Conservation (phyloP, 1,140 invertebrate species). For the Heliconius hermathena region DNA sequence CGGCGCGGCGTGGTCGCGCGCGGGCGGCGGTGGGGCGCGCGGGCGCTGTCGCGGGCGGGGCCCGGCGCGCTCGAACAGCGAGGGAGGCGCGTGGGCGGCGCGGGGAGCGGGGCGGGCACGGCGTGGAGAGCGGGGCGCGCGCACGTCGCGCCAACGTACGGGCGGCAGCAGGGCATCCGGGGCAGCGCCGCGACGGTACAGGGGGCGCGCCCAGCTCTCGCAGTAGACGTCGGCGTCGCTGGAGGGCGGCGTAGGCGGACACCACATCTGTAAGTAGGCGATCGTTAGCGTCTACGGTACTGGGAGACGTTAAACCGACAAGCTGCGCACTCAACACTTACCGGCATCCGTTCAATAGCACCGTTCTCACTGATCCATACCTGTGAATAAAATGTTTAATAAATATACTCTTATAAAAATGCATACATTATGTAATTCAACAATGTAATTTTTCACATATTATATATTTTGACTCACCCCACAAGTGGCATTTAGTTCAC, state of each 20-base stretch:
- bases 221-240: constrained; percentile 96
- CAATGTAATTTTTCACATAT: not conserved
- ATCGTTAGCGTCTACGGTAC: not conserved
- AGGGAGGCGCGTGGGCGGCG: constrained; percentile 85
- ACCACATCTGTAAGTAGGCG: constrained; percentile 90
- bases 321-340: constrained; percentile 42
- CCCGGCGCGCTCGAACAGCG: constrained; percentile 79
- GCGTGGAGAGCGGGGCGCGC: constrained; percentile 82
- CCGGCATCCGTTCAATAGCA: constrained; percentile 60
- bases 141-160: constrained; percentile 43
- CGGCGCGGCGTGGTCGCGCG: constrained; percentile 83
- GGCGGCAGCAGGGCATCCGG: constrained; percentile 91
- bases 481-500: not conserved
- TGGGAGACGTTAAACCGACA: not conserved
- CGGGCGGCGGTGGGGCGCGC: constrained; percentile 86
- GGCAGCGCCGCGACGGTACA: constrained; percentile 93
- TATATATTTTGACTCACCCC: constrained; percentile 4
- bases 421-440: not conserved
- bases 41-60: constrained; percentile 51
- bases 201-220: constrained; percentile 90
- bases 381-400: constrained; percentile 42
- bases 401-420: not conserved
- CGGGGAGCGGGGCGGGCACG: constrained; percentile 86
- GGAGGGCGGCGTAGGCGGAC: constrained; percentile 95
- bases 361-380: constrained; percentile 55